Evolutionary conservation across 1,140 invertebrate genomes (phyloP), one percentile per base, ranked within the genome.

Genomic region (Cecropterus lyciades): DNA sequence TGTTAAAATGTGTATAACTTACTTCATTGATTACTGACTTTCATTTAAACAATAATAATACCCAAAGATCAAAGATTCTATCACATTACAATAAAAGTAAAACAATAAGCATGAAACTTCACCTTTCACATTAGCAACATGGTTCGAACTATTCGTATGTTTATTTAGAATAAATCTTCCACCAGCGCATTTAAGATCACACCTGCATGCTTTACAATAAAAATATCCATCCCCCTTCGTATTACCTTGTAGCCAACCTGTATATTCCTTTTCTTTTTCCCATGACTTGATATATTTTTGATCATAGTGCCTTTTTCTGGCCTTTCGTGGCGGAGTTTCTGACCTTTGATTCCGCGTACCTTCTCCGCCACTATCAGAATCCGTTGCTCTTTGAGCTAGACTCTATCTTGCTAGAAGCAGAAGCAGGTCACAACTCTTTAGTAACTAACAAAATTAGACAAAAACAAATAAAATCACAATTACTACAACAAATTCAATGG

Each of bases 161-260:
- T 46, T 46, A 46, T 46, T 46, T 46, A 46, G 45, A 46, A 46
- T 46, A 46, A 46, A 46, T 46, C 45, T 68, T 62, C 63, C 65
- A 56, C 60, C 67, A 69, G 51, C 67, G 63, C 67, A 73, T 64
- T 57, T 73, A 40, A 64, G 55, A 57, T 69, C 63, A 63, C 65
- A 72, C 64, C 49, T 72, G 37, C 70, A 72, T 49, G 46, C 17
- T 62, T 68, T 62, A 73, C 66, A 73, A 69, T 68, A 73, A 68
- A 46, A 73, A 69, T 69, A 68, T 48, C 62, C 51, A 40, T 69
- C 63, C 37, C 67, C 70, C 64, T 73, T 69, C 43, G 59, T 69
- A 40, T 65, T 67, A 65, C 66, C 66, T 66, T 66, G 62, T 49
- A 73, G 33, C 70, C 62, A 73, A 68, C 70, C 48, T 45, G 65